Conservation (phyloP, 1,140 invertebrate species). For the Nylanderia fulva region DNA sequence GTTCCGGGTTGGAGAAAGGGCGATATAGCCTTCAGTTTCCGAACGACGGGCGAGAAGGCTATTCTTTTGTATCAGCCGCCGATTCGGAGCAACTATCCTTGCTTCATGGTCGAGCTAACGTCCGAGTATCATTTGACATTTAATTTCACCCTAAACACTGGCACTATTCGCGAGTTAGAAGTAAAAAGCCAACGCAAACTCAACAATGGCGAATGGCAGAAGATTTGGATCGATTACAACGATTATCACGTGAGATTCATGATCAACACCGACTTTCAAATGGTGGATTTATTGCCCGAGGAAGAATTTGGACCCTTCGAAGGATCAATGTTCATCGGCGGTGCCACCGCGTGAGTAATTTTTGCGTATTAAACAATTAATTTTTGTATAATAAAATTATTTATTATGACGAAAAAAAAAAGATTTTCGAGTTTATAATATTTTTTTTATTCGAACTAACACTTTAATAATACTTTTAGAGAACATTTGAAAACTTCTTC, state of each 20-base stretch:
- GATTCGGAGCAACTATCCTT: conserved; percentile 94
- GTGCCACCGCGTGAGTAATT: conserved; percentile 92
- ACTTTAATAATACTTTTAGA: conserved; percentile 84
- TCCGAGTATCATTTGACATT: conserved; percentile 94
- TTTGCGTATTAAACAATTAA: not conserved
- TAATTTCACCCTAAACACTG: conserved; percentile 95
- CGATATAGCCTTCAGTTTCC: conserved; percentile 96
- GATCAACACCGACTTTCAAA: conserved; percentile 95
- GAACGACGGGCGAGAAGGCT: conserved; percentile 95
- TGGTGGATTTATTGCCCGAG: conserved; percentile 93
- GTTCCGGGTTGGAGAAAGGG: conserved; percentile 96
- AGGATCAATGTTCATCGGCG: conserved; percentile 96
- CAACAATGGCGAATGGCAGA: conserved; percentile 97
- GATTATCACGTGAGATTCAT: conserved; percentile 97
- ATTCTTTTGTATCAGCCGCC: conserved; percentile 96
- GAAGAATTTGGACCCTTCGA: conserved; percentile 97
- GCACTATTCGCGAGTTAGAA: conserved; percentile 91
- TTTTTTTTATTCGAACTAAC: not conserved
- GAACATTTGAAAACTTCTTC: conserved; percentile 92
- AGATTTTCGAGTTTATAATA: not conserved
- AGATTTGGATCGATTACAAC: conserved; percentile 97
- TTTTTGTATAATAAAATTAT: not conserved
- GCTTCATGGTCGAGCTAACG: conserved; percentile 95
- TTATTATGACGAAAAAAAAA: not conserved
- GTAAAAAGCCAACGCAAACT: conserved; percentile 93